Base-by-base conservation (phyloP, 2,113 vertebrate genomes). In the Tupaia tana region DNA sequence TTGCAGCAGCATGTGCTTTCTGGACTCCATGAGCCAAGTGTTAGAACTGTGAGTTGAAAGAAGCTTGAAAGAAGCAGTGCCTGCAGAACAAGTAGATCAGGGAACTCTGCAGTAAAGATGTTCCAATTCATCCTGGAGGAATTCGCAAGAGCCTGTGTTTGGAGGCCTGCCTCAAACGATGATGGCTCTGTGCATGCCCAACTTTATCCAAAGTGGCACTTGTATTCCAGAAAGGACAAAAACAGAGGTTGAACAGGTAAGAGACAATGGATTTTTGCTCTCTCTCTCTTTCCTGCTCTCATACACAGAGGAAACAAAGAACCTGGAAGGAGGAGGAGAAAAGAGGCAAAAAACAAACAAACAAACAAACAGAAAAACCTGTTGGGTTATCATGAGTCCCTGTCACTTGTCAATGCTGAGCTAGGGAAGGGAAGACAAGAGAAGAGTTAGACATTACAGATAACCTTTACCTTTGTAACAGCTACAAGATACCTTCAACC, bases 201-300 rank as follows among this genome's bases (percentile, higher is more conserved):
- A 15, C 24, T 70, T 90, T 52, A 24, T 5, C 31, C 7, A 43
- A 1, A 58, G 12, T 59, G 20, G 7, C 9, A 61, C 6, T 31
- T 58, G 1, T 11, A 10, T 25, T 58, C 70, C 52, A 18, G 7
- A n/a, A 20, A 81, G 34, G n/a, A 29, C n/a, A 67, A 59, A 22
- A 16, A 1, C 0, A 1, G 29, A 67, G 74, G 13, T 16, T 25
- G 0, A 6, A 9, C 54, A 9, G 43, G 15, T 27, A 43, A 69
- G 18, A 25, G 19, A 13, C 10, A 25, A 6, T 7, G 27, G 9
- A 56, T 18, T 2, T 16, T 14, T 52, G 11, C 63, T 13, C 59
- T 12, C 6, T 22, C 4, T 88, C 3, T 75, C 15, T 54, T 78
- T 0, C 67, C 13, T 52, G 16, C 6, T 69, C 15, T 4, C 18